Percentiles rank a stretch among this genome's conserved stretches.
phyloP scores from a whole-genome alignment of 2,113 vertebrate species.

The Dicerorhinus sumatrensis region DNA sequence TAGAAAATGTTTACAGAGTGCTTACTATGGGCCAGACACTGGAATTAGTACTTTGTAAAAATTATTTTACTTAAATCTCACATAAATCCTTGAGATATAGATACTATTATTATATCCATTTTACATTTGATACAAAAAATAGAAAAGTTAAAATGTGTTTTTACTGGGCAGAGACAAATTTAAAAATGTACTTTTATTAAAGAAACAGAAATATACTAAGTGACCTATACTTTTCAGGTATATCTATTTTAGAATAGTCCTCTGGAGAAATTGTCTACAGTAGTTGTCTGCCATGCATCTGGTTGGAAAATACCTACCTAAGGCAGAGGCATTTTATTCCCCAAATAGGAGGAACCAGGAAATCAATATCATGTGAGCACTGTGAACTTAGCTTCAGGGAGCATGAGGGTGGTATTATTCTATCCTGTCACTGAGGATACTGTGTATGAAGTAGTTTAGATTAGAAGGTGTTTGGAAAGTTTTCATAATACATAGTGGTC shows the following conservation, averaged over 20 bases:
- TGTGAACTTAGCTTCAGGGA: background rate
- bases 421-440: background rate
- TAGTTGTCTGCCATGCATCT: background rate
- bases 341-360: background rate
- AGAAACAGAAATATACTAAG: background rate
- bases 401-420: background rate
- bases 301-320: background rate
- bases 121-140: background rate
- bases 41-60: background rate
- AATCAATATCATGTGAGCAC: background rate
- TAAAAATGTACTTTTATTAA: background rate
- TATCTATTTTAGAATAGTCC: background rate
- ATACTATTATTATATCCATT: background rate
- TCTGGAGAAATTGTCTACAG: background rate
- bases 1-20: background rate
- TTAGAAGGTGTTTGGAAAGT: background rate
- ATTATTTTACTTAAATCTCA: background rate
- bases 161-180: background rate
- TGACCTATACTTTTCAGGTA: background rate
- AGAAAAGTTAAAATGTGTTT: background rate
- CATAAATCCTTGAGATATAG: background rate
- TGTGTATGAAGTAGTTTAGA: background rate
- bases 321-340: background rate
- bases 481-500: background rate
- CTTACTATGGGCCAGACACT: background rate